A percentile compares a stretch with the other conserved stretches of the same genome.
Conservation (phyloP, 2,888 invertebrate species). For the Lochmaea crataegi region DNA sequence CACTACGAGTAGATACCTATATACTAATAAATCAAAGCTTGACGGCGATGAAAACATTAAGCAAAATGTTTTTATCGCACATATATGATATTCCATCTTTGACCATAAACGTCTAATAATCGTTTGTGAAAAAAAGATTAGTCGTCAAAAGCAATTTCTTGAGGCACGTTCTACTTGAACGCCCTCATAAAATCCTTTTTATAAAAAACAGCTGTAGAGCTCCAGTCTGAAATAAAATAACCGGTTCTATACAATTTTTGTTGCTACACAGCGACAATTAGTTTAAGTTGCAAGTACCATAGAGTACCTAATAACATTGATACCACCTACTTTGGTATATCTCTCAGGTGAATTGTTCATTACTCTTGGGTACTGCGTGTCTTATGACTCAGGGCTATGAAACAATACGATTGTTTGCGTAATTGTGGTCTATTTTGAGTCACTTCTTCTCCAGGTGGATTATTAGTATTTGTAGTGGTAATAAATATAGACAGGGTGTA, state of each 20-base stretch:
- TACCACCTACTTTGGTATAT: constrained; percentile 31
- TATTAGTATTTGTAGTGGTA: background rate
- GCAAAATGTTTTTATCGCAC: no score
- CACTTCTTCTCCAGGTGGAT: constrained; percentile 9
- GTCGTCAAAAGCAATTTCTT: background rate
- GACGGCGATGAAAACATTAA: no score
- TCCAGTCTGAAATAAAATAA: constrained; percentile 9
- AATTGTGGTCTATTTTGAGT: constrained; percentile 23
- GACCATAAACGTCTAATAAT: background rate
- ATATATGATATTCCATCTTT: no score
- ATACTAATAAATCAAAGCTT: no score
- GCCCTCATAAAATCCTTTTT: constrained; percentile 6
- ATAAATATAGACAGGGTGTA: background rate
- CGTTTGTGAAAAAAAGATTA: no score
- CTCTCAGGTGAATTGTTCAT: constrained; percentile 26
- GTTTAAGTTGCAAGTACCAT: constrained; percentile 19
- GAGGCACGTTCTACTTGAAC: constrained; percentile 4
- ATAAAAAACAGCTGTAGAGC: background rate
- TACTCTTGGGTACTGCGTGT: constrained; percentile 15
- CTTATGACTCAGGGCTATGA: constrained; percentile 23
- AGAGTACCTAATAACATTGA: constrained; percentile 26
- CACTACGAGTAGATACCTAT: no score
- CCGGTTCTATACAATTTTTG: constrained; percentile 10
- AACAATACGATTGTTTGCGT: constrained; percentile 22
- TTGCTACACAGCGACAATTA: constrained; percentile 22